Percentiles rank a stretch among this genome's conserved stretches.
Evolutionary conservation across 1,140 invertebrate species (phyloP).

Genomic region (Cryptotermes secundus): DNA sequence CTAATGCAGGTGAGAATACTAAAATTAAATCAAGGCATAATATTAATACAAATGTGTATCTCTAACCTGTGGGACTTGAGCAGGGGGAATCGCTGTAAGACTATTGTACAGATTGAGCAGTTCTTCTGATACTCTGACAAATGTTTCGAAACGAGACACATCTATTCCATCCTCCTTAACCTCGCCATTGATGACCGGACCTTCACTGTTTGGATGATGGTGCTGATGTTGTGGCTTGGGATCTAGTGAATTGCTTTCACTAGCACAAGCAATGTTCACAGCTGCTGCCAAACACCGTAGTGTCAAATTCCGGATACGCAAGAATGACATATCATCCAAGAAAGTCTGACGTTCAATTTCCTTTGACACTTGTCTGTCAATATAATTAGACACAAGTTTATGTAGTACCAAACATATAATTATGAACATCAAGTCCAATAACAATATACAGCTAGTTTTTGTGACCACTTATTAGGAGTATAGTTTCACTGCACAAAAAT

Average conservation of each 20-base stretch:
- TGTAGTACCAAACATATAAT: not conserved
- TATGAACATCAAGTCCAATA: not conserved
- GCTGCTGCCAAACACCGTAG: constrained; percentile 27
- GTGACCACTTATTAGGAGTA: not conserved
- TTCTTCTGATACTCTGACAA: not conserved
- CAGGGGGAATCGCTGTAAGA: not conserved
- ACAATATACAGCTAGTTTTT: too few relatives aligned
- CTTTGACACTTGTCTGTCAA: constrained; percentile 28
- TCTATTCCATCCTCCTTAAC: not conserved
- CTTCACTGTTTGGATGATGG: not conserved
- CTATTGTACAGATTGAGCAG: constrained; percentile 1
- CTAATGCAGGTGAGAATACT: too few relatives aligned
- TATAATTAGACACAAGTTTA: not conserved
- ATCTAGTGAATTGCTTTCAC: not conserved
- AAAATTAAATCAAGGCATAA: too few relatives aligned
- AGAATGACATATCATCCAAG: constrained; percentile 28
- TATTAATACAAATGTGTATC: not conserved
- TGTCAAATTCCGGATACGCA: constrained; percentile 24
- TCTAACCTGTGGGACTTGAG: not conserved
- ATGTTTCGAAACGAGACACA: not conserved
- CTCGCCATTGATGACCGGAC: not conserved
- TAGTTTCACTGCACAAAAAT: not conserved
- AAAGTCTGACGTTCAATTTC: constrained; percentile 29
- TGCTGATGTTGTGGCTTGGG: not conserved
- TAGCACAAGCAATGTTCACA: not conserved